Conservation (phyloP, 2,797 vertebrate species). For the Sebastes variabilis region DNA sequence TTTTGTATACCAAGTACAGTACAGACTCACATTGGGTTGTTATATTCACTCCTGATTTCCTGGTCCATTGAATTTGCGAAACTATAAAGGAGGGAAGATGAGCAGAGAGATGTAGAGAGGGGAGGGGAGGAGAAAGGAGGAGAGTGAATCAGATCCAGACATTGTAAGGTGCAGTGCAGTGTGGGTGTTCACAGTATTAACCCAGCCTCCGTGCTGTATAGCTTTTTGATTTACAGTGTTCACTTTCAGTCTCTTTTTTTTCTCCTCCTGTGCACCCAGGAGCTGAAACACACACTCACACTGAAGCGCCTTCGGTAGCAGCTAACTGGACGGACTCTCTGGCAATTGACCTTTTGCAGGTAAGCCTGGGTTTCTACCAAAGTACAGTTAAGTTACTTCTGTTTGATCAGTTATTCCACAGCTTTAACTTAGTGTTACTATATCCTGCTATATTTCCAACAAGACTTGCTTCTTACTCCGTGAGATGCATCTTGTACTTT, state of each 20-base stretch:
- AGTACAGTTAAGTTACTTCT: neutral
- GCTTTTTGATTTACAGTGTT: conserved; percentile 43
- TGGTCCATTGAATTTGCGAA: neutral
- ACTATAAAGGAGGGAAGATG: neutral
- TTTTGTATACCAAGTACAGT: neutral
- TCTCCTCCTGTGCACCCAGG: conserved; percentile 57
- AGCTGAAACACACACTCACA: conserved; percentile 80
- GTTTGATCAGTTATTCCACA: neutral
- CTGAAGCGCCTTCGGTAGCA: conserved; percentile 85
- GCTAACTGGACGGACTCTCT: conserved; percentile 88
- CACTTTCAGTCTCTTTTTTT: conserved; percentile 24
- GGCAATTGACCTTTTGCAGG: conserved; percentile 90
- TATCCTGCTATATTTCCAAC: neutral
- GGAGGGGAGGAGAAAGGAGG: conserved; percentile 16
- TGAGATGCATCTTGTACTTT: neutral
- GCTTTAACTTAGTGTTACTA: neutral
- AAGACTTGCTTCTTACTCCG: neutral
- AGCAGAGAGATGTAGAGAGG: neutral
- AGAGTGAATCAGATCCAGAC: conserved; percentile 43
- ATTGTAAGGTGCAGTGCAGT: conserved; percentile 59
- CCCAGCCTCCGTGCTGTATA: conserved; percentile 33
- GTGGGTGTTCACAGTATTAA: conserved; percentile 55
- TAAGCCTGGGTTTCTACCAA: conserved; percentile 45
- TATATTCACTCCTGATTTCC: neutral
- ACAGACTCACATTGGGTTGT: neutral